A percentile compares a stretch with the other conserved stretches of the same genome.
Evolutionary conservation across 2,797 vertebrate species (phyloP).

Genomic region (Eulemur coronatus): DNA sequence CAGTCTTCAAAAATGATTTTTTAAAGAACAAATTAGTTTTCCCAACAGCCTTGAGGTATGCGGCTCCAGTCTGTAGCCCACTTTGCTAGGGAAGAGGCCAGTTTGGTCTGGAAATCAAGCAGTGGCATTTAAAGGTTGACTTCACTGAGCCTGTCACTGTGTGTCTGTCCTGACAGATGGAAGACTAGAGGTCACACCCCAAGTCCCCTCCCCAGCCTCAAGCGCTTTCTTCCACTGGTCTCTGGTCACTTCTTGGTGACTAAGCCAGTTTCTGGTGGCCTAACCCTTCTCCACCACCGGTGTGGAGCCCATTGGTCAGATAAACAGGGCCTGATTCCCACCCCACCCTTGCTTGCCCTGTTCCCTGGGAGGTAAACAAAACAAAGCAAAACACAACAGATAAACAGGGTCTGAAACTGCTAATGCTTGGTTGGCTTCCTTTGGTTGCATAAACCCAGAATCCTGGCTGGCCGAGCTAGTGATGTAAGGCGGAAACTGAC

Average conservation of each 20-base stretch:
- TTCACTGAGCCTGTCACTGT: background rate
- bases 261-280: background rate
- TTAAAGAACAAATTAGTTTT: constrained; percentile 17
- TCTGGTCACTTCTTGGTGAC: background rate
- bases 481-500: too few species aligned
- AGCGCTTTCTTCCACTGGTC: background rate
- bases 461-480: background rate
- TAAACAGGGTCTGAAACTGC: background rate
- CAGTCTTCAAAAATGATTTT: background rate
- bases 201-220: background rate
- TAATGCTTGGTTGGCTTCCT: background rate
- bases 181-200: background rate
- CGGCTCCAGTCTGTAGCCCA: background rate
- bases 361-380: too few species aligned
- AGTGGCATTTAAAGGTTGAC: background rate
- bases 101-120: background rate
- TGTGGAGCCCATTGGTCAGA: background rate
- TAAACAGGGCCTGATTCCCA: background rate
- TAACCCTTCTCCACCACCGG: background rate
- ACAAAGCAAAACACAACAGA: background rate
- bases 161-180: background rate
- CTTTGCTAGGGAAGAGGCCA: background rate
- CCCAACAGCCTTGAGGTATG: background rate
- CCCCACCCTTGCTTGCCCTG: too few species aligned
- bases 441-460: background rate